Percentiles rank a stretch among this genome's conserved stretches.
Conservation (phyloP, 2,113 vertebrate species). For the Ciconia maguari region DNA sequence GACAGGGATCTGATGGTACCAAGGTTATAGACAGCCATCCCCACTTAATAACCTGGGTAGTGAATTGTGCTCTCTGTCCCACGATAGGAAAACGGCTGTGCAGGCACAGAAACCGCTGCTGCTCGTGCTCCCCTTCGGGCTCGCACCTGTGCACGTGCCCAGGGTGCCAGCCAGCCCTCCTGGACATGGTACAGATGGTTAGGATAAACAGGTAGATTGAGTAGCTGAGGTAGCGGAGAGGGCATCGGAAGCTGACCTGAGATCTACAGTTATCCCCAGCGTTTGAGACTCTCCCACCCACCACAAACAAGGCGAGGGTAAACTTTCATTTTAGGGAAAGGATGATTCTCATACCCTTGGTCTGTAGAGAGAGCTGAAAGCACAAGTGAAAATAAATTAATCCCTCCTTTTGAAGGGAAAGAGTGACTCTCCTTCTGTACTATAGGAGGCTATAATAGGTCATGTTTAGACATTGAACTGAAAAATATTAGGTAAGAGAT, state of each 20-base stretch:
- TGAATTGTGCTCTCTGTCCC: background rate
- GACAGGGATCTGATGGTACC: background rate
- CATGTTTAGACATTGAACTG: background rate
- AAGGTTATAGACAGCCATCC: background rate
- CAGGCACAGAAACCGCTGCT: background rate
- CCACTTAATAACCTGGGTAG: background rate
- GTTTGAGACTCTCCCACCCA: background rate
- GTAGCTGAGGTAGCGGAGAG: too few species aligned
- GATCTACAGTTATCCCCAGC: background rate
- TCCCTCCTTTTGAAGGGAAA: background rate
- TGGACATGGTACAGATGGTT: background rate
- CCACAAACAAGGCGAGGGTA: background rate
- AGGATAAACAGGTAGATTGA: background rate
- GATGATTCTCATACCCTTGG: background rate
- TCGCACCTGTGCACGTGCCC: rapidly evolving
- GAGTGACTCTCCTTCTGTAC: background rate
- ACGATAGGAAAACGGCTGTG: background rate
- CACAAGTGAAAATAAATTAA: background rate
- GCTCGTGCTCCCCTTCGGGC: rapidly evolving
- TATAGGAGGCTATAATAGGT: background rate
- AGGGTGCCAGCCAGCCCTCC: background rate
- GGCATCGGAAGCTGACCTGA: background rate
- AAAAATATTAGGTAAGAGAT: background rate
- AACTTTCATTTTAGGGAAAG: background rate
- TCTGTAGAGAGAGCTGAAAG: background rate